Evolutionary conservation across 2,888 invertebrate species (phyloP).

Genomic region (Microplitis manilae): DNA sequence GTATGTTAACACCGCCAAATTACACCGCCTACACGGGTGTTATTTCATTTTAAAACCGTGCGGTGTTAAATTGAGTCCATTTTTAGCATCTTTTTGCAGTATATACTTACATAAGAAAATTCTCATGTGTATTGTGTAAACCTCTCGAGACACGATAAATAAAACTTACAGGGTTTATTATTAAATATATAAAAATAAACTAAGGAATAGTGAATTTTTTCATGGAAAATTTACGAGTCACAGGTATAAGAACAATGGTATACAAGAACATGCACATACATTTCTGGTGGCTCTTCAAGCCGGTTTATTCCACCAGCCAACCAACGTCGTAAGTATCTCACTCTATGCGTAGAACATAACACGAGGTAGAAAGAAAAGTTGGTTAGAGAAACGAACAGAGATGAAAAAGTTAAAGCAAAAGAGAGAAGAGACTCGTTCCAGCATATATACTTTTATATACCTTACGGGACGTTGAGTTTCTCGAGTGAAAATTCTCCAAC

Average conservation of each 20-base stretch:
- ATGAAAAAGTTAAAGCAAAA: neutral
- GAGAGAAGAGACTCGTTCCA: constrained; percentile 22
- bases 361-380: neutral
- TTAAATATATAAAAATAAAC: neutral
- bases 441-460: constrained; percentile 23
- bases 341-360: constrained; percentile 9
- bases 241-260: constrained; percentile 28
- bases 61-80: no score
- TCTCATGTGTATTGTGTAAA: neutral
- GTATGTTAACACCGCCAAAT: no score
- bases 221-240: constrained; percentile 45
- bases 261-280: constrained; percentile 39
- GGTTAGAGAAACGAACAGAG: neutral
- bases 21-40: no score
- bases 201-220: constrained; percentile 19
- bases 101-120: no score
- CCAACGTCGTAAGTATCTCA: constrained; percentile 31
- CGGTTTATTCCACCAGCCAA: constrained; percentile 38
- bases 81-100: no score
- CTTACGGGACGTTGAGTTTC: constrained; percentile 26
- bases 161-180: neutral
- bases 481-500: constrained; percentile 37
- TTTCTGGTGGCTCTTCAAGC: constrained; percentile 38
- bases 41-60: no score
- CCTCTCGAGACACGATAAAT: neutral